Base-by-base conservation (phyloP, 2,888 invertebrate genomes). In the Tanypteryx hageni region DNA sequence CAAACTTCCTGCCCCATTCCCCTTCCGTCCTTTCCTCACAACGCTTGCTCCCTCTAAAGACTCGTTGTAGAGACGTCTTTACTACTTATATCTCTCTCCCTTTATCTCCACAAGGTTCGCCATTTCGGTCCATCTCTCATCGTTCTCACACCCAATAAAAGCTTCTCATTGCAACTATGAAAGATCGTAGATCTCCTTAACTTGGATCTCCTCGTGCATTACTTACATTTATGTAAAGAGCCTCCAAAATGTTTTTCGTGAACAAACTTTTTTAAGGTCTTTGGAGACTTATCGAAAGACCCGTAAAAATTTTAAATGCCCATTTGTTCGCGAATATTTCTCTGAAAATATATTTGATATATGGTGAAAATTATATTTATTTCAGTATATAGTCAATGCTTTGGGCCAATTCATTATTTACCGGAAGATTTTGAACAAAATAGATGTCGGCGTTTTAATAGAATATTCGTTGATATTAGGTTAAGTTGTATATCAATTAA, bases 121-220 rank as follows among this genome's bases (percentile, higher is more conserved):
- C 76, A 76, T 76, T 27, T 76, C 27, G 76, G 1, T n/a, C 13
- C 76, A 13, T 27, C 76, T 22, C 76, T 27, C 76, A 8, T 76
- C 76, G 0, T 76, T 27, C 22, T n/a, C 68, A 5, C 44, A 27
- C 9, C 76, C 76, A 76, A 76, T 76, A 22, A 76, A 76, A 76
- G 76, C 76, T 22, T 76, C 27, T 22, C 76, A 27, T 76, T 27
- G 22, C 76, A 11, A 27, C 76, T 76, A 76, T 76, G 76, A 27
- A 76, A 76, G 22, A 76, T 76, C 76, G n/a, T 76, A 27, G 22
- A 76, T 22, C 76, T 76, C 27, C 76, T 76, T 27, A 76, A 76
- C 18, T 27, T 22, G 76, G 22, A 76, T 27, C 76, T 76, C 22
- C 76, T 76, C 76, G 22, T 76, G 76, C 76, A 76, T 76, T 76